These are phyloP conservation scores for Ceyx erithaca DNA, from an alignment of 2,797 vertebrate genomes.

Conservation along the genomic window DNA sequence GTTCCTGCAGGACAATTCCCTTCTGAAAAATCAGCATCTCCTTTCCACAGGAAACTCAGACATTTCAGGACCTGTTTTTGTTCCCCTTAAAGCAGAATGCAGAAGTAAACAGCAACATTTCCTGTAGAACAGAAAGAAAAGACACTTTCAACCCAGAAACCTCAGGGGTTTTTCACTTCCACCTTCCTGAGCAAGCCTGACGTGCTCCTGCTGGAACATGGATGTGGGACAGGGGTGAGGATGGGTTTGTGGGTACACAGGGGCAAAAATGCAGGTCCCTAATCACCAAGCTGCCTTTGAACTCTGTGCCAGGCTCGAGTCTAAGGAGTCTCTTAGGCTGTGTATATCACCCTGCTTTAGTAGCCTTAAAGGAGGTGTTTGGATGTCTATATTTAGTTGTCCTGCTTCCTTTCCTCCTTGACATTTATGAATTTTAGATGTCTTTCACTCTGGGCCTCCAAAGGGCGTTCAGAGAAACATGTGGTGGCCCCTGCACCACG, in stretches of 20 bases:
- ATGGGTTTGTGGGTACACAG: neutral
- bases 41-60: neutral
- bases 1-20: neutral
- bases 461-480: accelerated
- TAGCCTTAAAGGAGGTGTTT: neutral
- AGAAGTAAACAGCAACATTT: neutral
- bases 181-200: neutral
- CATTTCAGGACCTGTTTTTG: neutral
- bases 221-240: neutral
- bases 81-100: neutral
- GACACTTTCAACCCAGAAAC: neutral
- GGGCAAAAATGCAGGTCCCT: accelerated
- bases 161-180: neutral
- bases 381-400: constrained; percentile 31
- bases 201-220: neutral
- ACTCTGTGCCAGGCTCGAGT: neutral
- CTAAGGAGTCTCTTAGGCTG: neutral
- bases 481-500: accelerated
- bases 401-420: constrained; percentile 25
- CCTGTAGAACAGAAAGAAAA: neutral
- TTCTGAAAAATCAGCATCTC: neutral
- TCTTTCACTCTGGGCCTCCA: neutral
- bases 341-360: neutral
- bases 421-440: constrained; percentile 57
- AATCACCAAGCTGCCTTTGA: neutral